These are phyloP conservation scores for Masnerella sp. DNA, from an alignment of 2,888 invertebrate genomes.

Conservation along the genomic window DNA sequence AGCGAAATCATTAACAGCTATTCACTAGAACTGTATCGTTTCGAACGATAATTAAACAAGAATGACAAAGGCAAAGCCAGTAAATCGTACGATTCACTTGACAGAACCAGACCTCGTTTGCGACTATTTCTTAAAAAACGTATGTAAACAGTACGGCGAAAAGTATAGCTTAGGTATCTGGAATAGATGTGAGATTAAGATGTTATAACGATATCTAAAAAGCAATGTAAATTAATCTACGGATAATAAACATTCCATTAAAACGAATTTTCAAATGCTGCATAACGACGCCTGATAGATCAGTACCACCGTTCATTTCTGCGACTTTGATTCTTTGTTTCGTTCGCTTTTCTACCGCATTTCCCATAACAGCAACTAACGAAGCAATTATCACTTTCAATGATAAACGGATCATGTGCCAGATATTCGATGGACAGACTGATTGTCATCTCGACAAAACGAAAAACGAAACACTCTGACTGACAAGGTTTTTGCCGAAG, in stretches of 20 bases:
- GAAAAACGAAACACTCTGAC: constrained; percentile 6
- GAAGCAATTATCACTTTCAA: not conserved
- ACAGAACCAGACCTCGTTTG: constrained; percentile 14
- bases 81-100: constrained; percentile 5
- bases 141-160: constrained; percentile 35
- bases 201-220: constrained; percentile 48
- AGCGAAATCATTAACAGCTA: too few species aligned
- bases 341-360: not conserved
- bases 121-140: constrained; percentile 24
- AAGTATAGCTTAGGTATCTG: constrained; percentile 38
- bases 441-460: constrained; percentile 17
- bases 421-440: constrained; percentile 29
- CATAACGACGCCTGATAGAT: constrained; percentile 29
- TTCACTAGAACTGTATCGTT: too few species aligned
- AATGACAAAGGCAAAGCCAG: too few species aligned
- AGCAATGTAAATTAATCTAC: constrained; percentile 39
- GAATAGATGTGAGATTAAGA: constrained; percentile 38
- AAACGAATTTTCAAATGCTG: constrained; percentile 28
- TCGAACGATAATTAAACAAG: too few species aligned
- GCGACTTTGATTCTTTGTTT: too few species aligned
- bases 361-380: not conserved
- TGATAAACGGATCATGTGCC: too few species aligned
- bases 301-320: constrained; percentile 10
- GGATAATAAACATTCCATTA: constrained; percentile 50
- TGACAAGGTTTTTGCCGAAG: constrained; percentile 2